Evolutionary conservation across 2,797 vertebrate species (phyloP).

Genomic region (Iguana delicatissima): DNA sequence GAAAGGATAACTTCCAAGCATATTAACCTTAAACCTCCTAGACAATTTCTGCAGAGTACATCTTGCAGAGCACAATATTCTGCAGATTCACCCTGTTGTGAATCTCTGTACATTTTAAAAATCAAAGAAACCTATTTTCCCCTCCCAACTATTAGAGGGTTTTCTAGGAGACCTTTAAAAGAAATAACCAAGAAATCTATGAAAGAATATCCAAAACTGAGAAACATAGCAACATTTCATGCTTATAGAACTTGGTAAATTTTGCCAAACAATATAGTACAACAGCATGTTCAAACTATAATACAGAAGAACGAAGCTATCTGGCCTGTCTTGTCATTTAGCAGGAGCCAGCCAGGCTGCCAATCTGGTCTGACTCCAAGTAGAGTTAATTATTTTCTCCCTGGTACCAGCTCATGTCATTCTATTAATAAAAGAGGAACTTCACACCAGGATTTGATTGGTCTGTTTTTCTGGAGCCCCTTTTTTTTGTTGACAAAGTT

Average conservation of each 20-base stretch:
- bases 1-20: not conserved
- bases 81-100: too few species aligned
- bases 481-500: not conserved
- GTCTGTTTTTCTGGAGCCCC: not conserved
- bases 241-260: not conserved
- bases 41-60: not conserved
- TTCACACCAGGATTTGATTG: constrained; percentile 12
- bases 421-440: constrained; percentile 13
- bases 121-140: not conserved
- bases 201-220: not conserved
- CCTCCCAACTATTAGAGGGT: not conserved
- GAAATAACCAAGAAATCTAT: not conserved
- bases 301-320: not conserved
- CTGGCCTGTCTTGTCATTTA: constrained; percentile 4
- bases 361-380: not conserved
- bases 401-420: constrained; percentile 5
- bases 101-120: constrained; percentile 2
- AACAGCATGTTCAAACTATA: not conserved
- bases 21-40: not conserved
- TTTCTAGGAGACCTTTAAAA: not conserved
- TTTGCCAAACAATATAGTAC: not conserved
- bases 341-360: constrained; percentile 7
- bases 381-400: constrained; percentile 27
- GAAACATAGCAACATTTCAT: not conserved
- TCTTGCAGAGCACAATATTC: not conserved